phyloP scores from a whole-genome alignment of 2,113 vertebrate species.

The Eonycteris spelaea region DNA sequence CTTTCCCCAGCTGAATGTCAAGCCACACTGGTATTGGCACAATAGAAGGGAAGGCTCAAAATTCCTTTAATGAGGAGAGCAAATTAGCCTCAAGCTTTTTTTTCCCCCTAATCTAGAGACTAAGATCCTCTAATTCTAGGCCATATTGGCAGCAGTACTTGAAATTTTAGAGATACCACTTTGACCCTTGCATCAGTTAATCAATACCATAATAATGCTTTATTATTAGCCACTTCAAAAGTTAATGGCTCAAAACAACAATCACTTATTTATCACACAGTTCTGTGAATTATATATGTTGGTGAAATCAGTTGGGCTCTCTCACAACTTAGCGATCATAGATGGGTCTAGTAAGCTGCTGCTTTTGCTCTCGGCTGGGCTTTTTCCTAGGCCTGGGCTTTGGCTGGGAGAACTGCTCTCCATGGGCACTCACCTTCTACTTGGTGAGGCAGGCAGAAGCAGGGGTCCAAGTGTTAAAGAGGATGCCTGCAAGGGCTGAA shows the following conservation, averaged over 20 bases:
- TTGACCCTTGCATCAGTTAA: neutral
- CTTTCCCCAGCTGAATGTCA: neutral
- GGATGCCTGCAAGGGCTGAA: neutral
- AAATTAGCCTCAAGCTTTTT: neutral
- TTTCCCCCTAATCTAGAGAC: neutral
- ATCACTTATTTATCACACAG: neutral
- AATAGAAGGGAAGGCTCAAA: neutral
- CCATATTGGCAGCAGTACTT: neutral
- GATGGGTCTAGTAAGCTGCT: neutral
- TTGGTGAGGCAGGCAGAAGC: neutral
- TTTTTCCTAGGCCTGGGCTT: neutral
- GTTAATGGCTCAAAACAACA: neutral
- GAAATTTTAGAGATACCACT: neutral
- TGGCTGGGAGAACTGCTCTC: neutral
- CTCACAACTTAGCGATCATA: neutral
- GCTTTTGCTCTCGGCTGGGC: neutral
- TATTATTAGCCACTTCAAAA: neutral
- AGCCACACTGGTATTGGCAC: neutral
- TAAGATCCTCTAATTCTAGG: neutral
- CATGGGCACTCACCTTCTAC: neutral
- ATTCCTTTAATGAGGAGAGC: neutral
- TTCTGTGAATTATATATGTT: neutral
- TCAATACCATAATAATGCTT: neutral
- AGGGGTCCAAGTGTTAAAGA: neutral
- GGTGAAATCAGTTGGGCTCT: neutral